Base-by-base conservation (phyloP, 35 echinoderm and acorn worm genomes). In the Acanthaster planci region DNA sequence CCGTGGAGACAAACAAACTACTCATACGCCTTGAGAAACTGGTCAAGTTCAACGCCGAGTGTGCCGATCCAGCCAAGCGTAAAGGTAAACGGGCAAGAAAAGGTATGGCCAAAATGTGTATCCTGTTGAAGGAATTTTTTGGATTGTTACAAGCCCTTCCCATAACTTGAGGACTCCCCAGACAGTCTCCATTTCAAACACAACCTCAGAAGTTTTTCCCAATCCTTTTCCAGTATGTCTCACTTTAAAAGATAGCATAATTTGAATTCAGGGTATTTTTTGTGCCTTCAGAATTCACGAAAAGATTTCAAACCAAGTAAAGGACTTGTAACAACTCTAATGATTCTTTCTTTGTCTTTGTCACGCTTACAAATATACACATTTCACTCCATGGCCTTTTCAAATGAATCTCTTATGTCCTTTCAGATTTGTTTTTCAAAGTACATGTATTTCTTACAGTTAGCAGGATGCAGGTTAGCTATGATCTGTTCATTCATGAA, bases 1-100 rank as follows among this genome's bases (percentile, higher is more conserved):
- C 90, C 16, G 95, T 97, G 37, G 95, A 97, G 54, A 97, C 88
- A 27, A 97, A 97, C 85, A 97, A 97, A 78, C 76, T 97, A 19
- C 30, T 93, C 40, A 85, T 97, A 23, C 84, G 95, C 35, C 76
- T 97, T 19, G 95, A 97, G 55, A 97, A 97, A 76, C 78, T 97
- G 7, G 78, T 97, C 23, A 90, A 87, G 15, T 80, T 80, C 55
- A 86, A 85, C 27, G 56, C 55, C 23, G 80, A 85, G 37, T 84
- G 86, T 67, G 76, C 54, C 51, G 95, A 97, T 2, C 84, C 84
- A 42, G 51, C 80, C 17, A 97, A 97, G 67, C 76, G 90, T 81
- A 97, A 93, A 93, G 95, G 95, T 97, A 77, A 72, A 72, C 64
- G 64, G 34, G 64, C 64, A 14, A 19, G 23, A 5, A 72, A 29